phyloP scores from a whole-genome alignment of 2,797 vertebrate species.

The Tinamus major region DNA sequence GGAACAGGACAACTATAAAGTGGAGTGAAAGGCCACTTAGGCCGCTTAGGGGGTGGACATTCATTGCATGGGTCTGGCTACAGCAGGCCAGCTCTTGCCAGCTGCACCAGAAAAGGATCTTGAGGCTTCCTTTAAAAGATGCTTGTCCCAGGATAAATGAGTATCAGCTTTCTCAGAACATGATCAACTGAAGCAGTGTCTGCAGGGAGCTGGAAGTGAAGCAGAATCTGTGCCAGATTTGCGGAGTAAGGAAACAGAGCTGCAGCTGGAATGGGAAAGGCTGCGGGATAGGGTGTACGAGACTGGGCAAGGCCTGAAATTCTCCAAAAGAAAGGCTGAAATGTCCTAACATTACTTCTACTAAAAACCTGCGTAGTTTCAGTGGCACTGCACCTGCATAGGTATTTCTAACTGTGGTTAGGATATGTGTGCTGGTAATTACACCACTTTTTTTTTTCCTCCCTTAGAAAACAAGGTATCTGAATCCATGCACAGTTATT shows the following conservation, averaged over 20 bases:
- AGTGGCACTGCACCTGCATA: neutral
- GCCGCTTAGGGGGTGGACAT: neutral
- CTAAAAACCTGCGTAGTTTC: neutral
- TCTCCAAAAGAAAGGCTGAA: neutral
- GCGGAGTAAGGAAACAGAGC: neutral
- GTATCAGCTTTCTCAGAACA: slow-evolving; percentile 22
- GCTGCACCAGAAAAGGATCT: neutral
- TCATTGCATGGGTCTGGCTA: neutral
- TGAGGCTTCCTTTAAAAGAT: slow-evolving; percentile 1
- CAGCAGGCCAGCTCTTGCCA: neutral
- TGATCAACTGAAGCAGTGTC: neutral
- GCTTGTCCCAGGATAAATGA: slow-evolving; percentile 34
- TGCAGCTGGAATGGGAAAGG: neutral
- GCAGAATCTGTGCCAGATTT: neutral
- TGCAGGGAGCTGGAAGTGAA: neutral
- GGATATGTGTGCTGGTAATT: neutral
- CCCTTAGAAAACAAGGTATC: neutral
- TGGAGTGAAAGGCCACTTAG: too few relatives aligned
- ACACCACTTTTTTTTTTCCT: neutral
- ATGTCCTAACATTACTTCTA: neutral
- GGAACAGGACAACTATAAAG: neutral
- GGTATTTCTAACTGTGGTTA: neutral
- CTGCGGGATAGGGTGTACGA: neutral
- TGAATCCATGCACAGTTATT: neutral
- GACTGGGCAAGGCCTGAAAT: neutral